Percentiles rank a stretch among this genome's conserved stretches.
Evolutionary conservation across 2,888 invertebrate species (phyloP).

Genomic region (Drosophila neotestacea): DNA sequence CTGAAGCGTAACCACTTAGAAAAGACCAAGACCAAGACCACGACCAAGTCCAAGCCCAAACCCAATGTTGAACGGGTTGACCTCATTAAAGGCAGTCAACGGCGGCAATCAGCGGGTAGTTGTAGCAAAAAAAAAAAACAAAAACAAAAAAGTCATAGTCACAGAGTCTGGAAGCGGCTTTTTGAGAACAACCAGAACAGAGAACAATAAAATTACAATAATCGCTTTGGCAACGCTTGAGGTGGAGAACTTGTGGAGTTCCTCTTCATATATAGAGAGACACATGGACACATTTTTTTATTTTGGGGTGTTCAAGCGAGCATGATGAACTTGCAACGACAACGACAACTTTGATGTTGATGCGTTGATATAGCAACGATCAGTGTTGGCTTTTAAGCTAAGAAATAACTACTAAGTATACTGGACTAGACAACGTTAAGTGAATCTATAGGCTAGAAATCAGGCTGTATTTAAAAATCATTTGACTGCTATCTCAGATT

Average conservation of each 20-base stretch:
- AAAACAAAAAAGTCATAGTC: constrained; percentile 30
- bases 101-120: constrained; percentile 53
- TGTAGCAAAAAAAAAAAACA: constrained; percentile 33
- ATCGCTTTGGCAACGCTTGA: constrained; percentile 64
- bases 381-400: too few relatives aligned
- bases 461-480: too few relatives aligned
- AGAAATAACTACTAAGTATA: too few relatives aligned
- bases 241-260: constrained; percentile 7
- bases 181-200: constrained; percentile 58
- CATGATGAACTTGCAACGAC: constrained; percentile 70
- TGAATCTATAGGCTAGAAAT: too few relatives aligned
- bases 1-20: constrained; percentile 69
- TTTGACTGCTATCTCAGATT: too few relatives aligned
- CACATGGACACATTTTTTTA: constrained; percentile 4
- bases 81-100: constrained; percentile 66
- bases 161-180: constrained; percentile 40
- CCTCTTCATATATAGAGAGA: not conserved
- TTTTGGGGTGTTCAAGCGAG: constrained; percentile 62
- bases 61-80: constrained; percentile 59
- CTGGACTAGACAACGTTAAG: too few relatives aligned
- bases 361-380: constrained; percentile 15
- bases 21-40: constrained; percentile 16
- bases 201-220: constrained; percentile 80
- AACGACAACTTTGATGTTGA: constrained; percentile 37
- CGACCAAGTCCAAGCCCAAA: constrained; percentile 10